Evolutionary conservation across 2,888 invertebrate species (phyloP).

Genomic region (Hyposoter dolosus): DNA sequence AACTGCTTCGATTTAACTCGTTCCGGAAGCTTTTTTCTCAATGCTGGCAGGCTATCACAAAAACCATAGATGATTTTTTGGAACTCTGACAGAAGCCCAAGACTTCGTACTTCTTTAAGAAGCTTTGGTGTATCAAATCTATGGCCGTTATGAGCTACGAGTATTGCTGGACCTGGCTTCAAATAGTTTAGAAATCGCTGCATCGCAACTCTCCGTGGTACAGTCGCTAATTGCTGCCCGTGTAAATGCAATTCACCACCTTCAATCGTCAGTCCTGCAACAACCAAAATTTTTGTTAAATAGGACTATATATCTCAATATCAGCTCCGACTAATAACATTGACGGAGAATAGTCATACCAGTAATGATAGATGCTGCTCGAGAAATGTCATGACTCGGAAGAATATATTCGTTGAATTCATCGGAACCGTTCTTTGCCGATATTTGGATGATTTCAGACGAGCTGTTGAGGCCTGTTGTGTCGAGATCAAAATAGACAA

Average conservation of each 20-base stretch:
- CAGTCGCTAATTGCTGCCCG: slow-evolving; percentile 19
- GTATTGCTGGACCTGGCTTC: slow-evolving; percentile 27
- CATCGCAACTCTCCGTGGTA: slow-evolving; percentile 21
- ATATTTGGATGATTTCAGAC: slow-evolving; percentile 46
- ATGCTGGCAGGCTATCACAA: slow-evolving; percentile 41
- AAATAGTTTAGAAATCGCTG: slow-evolving; percentile 34
- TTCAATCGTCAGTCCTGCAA: slow-evolving; percentile 25
- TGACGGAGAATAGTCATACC: slow-evolving; percentile 8
- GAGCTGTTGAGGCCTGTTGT: slow-evolving; percentile 24
- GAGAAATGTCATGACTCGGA: slow-evolving; percentile 17
- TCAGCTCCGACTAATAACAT: neutral
- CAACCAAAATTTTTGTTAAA: neutral
- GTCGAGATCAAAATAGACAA: slow-evolving; percentile 35
- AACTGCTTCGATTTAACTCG: slow-evolving; percentile 35
- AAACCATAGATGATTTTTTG: slow-evolving; percentile 30
- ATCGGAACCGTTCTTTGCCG: slow-evolving; percentile 34
- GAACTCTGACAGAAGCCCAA: slow-evolving; percentile 30
- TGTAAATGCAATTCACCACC: slow-evolving; percentile 38
- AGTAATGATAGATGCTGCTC: slow-evolving; percentile 22
- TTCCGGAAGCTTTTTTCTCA: slow-evolving; percentile 51
- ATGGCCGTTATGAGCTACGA: slow-evolving; percentile 47
- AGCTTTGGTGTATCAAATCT: slow-evolving; percentile 46
- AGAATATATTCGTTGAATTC: slow-evolving; percentile 48
- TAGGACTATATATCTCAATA: neutral
- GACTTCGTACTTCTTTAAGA: slow-evolving; percentile 28